phyloP scores from a whole-genome alignment of 1,140 invertebrate genomes.

The Helicoverpa armigera region DNA sequence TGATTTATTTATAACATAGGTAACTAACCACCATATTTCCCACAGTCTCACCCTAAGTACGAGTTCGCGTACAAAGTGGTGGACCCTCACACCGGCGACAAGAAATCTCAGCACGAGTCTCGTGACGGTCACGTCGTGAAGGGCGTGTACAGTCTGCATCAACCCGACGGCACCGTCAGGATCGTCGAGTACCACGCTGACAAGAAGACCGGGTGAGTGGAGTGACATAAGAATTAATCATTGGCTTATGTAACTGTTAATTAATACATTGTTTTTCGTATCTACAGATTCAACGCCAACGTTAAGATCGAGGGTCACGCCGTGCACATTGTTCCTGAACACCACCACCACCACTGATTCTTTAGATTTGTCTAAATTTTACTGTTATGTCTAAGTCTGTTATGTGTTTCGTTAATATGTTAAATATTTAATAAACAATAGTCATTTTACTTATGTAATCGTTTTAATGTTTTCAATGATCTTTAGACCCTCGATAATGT shows the following conservation, averaged over 20 bases:
- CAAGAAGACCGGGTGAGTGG: conserved; percentile 74
- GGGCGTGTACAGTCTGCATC: too few relatives aligned
- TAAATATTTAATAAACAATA: not conserved
- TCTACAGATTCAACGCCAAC: conserved; percentile 64
- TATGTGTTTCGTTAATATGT: not conserved
- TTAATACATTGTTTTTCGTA: not conserved
- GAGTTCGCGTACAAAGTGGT: too few relatives aligned
- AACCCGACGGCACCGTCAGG: too few relatives aligned
- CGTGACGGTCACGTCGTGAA: too few relatives aligned
- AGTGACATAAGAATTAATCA: not conserved
- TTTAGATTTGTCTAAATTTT: not conserved
- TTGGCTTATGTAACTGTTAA: not conserved
- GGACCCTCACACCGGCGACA: too few relatives aligned
- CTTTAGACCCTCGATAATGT: too few relatives aligned
- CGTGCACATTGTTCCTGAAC: conserved; percentile 61
- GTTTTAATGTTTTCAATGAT: too few relatives aligned
- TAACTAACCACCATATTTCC: conserved; percentile 65
- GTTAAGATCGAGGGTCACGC: conserved; percentile 63
- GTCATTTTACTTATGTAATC: too few relatives aligned
- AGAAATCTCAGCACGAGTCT: too few relatives aligned
- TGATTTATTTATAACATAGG: conserved; percentile 64
- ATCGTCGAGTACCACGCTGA: conserved; percentile 69
- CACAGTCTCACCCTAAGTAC: too few relatives aligned
- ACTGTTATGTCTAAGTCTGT: not conserved
- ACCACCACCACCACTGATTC: conserved; percentile 48